Base-by-base conservation (phyloP, 1,140 invertebrate species). In the Centruroides vittatus region DNA sequence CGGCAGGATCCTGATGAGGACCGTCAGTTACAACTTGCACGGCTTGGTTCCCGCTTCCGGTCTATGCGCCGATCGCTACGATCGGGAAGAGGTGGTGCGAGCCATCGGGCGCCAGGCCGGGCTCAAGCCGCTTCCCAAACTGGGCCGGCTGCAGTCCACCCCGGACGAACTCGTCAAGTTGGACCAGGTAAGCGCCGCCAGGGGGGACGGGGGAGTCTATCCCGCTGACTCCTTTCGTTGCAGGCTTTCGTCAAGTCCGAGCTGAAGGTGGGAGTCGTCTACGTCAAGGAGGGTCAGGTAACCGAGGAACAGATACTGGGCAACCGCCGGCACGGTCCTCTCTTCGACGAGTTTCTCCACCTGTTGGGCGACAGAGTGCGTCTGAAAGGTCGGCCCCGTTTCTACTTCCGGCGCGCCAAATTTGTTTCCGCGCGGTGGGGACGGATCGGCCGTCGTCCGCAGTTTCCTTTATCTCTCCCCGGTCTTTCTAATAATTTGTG, bases 241-340 rank as follows among this genome's bases (percentile, higher is more conserved):
- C 73, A 89, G 86, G 89, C 93, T 62, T 94, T 94, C 75, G 93
- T 94, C 69, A 94, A 94, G 78, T 93, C 89, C 0, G 91, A 93
- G 72, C 73, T 94, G 58, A 96, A 96, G 80, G 88, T 97, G 35
- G 94, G 94, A 4, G 83, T 98, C 3, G 84, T 98, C 78, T 95
- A 95, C 70, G 96, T 93, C 69, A 83, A 85, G 72, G 81, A 86
- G 47, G 89, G 88, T 3, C 93, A 98, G 73, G 82, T 82, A 1
- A 89, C 90, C 0, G 94, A 98, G 74, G 93, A 98, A 72, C 90
- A 97, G 70, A 97, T 97, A 92, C 96, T 97, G 74, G 96, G 95
- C 73, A 98, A 98, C 76, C 88, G 74, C 62, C 46, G 67, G 48
- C 70, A 75, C 12, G 70, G 75, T 4, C 84, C 86, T 1, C 86